Base-by-base conservation (phyloP, 1,140 invertebrate species). In the Aphelenchoides besseyi region DNA sequence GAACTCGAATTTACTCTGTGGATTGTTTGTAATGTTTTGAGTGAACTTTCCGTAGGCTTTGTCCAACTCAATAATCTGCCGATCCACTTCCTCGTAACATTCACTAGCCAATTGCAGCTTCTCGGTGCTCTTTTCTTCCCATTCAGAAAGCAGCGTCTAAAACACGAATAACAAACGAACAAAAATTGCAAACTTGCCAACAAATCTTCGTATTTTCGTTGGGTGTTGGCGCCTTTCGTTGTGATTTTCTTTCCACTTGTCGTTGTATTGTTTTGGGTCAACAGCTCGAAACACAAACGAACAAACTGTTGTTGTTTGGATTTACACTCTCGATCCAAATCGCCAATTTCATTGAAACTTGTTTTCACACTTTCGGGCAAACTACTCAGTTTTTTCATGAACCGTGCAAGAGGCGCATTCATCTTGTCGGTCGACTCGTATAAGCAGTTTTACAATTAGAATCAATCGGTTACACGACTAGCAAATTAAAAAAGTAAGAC, bases 11-110 rank as follows among this genome's bases (percentile, higher is more conserved):
- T 33, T 8, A 5, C 55, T 59, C 32, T 18, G 55, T 23, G 5
- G 55, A 5, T 28, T 48, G 12, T 48, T 48, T 12, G 63, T 1
- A 1, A 66, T 12, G 32, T 66, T 66, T 35, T 66, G 16, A 1
- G 1, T 1, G 30, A 66, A 64, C 48, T 66, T 66, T 33, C 30
- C 1, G 30, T 64, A 66, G 12, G 32, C 36, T 66, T 66, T 66
- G 63, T 66, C 63, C 0, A 66, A 33, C 12, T 66, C 63, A 53
- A 1, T 66, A 32, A 66, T 66, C 12, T 66, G 23, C 36, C 36
- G 30, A 32, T 66, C 63, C n/a, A 66, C 63, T 53, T 33, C 12
- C 36, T 66, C 36, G 30, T 66, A 66, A 53, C 32, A 66, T n/a
- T 16, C 30, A 3, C 32, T 36, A 16, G 63, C 63, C 63, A 66